Evolutionary conservation across 2,888 invertebrate genomes (phyloP), one percentile per base, ranked within the genome.

Genomic region (Ephialtes manifestator): DNA sequence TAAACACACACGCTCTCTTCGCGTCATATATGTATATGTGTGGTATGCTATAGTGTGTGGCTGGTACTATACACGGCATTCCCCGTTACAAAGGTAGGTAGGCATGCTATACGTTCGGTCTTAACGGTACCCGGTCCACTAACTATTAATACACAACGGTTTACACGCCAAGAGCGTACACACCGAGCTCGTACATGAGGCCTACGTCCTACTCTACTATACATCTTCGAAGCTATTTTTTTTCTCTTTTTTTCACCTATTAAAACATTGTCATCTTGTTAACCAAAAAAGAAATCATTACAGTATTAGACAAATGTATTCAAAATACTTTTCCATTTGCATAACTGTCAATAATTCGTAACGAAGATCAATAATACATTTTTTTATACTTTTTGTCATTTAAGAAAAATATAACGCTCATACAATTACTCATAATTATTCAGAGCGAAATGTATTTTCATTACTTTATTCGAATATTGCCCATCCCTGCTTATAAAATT

Each of bases 111-210:
- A 88, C 89, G 90, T 90, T 90, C 89, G 89, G 87, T 85, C 88
- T 89, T 92, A 93, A 93, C 93, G 93, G 93, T 93, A 93, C 92
- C 91, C 83, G 92, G 91, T 90, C 91, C 93, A 91, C 88, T 84
- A 75, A 83, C 85, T 85, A 82, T 86, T 77, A 83, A 83, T 84
- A 82, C 80, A 65, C 85, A 87, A 86, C 83, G 79, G 84, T 86
- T 80, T 51, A 43, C n/a, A 63, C 35, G 43, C 65, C 70, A 55
- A 53, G 48, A 75, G 67, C 43, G n/a, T 8, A 31, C 51, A 58
- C 51, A 67, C 31, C 24, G 55, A n/a, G 48, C 48, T 43, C 75
- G 24, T 60, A 65, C 24, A 67, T 58, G 53, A 58, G 48, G 35
- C 53, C 60, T 81, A 68, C 67, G 43, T 77, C 24, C 63, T 76